These are phyloP conservation scores for Limnephilus rhombicus DNA, from an alignment of 2,888 invertebrate genomes.

Conservation along the genomic window DNA sequence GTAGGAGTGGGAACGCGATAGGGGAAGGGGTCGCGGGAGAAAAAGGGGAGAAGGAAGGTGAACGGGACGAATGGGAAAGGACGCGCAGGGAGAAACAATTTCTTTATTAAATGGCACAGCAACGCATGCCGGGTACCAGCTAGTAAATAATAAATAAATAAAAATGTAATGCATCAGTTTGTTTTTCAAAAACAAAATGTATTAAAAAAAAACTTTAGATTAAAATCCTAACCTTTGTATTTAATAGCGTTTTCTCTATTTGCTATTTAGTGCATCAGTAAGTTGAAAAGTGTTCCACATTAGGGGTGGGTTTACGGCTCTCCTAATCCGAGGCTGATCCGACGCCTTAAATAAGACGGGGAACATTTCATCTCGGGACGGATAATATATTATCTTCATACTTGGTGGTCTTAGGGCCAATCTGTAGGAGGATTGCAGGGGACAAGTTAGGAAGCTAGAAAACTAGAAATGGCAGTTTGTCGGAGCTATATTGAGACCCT, in stretches of 20 bases:
- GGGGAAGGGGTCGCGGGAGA: no score
- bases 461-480: background rate
- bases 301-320: conserved; percentile 29
- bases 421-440: background rate
- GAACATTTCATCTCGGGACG: conserved; percentile 36
- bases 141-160: no score
- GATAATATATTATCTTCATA: conserved; percentile 45
- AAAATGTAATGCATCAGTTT: no score
- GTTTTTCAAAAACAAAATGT: no score
- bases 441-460: background rate
- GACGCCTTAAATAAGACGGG: conserved; percentile 43
- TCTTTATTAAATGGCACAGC: no score
- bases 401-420: conserved; percentile 23
- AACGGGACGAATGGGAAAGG: no score
- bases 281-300: conserved; percentile 47
- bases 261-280: conserved; percentile 43
- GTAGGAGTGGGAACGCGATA: no score
- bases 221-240: no score
- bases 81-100: no score
- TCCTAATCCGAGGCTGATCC: conserved; percentile 23
- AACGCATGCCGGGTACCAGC: no score
- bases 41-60: no score
- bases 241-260: background rate
- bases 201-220: no score
- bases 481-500: background rate